Conservation (phyloP, 2,797 vertebrate species). For the Myripristis murdjan region DNA sequence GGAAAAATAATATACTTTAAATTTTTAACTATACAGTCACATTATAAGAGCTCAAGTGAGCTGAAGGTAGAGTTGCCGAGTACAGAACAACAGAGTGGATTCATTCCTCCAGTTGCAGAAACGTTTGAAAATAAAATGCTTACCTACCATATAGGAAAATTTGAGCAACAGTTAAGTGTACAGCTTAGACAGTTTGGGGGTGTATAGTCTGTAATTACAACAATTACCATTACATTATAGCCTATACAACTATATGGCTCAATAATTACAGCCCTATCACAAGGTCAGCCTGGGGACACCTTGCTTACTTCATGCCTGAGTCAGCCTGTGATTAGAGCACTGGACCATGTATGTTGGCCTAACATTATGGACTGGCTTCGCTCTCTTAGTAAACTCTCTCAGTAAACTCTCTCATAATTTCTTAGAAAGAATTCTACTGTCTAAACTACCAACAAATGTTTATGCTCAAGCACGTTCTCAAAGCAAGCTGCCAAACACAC, state of each 20-base stretch:
- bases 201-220: no score
- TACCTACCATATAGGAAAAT: background rate
- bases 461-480: constrained; percentile 13
- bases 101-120: no score
- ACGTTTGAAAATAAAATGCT: background rate
- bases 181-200: no score
- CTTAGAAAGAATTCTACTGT: constrained; percentile 19
- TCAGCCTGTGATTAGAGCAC: constrained; percentile 4
- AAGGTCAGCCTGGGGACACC: constrained; percentile 29
- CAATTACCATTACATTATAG: no score
- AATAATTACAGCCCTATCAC: constrained; percentile 35
- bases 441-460: constrained; percentile 47
- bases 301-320: constrained; percentile 6
- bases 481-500: background rate
- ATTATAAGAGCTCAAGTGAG: no score
- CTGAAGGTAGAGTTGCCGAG: no score
- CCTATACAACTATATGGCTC: constrained; percentile 16
- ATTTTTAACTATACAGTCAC: no score
- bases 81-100: no score
- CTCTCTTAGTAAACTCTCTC: background rate
- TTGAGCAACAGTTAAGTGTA: no score
- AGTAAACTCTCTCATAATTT: constrained; percentile 20
- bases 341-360: background rate
- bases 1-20: no score
- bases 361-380: constrained; percentile 4